phyloP scores from a whole-genome alignment of 92 coral and sea anemone species.

The Phymanthus crucifer region DNA sequence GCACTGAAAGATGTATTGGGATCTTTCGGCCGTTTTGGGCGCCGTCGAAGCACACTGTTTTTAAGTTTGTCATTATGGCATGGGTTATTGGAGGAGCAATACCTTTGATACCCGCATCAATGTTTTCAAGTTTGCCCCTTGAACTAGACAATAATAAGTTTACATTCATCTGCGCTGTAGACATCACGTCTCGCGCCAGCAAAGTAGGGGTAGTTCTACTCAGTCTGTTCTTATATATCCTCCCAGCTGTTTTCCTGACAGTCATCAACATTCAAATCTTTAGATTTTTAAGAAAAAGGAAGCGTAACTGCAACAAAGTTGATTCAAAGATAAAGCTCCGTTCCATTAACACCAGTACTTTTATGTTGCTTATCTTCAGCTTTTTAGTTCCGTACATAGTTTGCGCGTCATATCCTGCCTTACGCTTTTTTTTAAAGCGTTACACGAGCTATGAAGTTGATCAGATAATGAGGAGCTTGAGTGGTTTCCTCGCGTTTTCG shows the following conservation, averaged over 20 bases:
- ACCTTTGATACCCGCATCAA: neutral
- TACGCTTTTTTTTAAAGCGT: neutral
- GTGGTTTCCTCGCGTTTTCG: neutral
- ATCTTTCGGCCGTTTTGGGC: neutral
- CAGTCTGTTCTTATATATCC: neutral
- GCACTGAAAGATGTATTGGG: neutral
- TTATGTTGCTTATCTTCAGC: neutral
- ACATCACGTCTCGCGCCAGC: neutral
- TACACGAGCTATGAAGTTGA: neutral
- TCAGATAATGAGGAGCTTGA: neutral
- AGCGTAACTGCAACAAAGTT: neutral
- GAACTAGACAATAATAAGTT: neutral
- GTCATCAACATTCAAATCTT: neutral
- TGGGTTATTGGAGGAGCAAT: neutral
- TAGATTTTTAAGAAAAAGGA: neutral
- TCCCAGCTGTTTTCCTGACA: neutral
- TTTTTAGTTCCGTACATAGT: neutral
- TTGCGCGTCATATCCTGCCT: neutral
- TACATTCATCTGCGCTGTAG: neutral
- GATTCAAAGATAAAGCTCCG: neutral
- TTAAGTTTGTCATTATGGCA: neutral
- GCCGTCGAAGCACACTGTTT: neutral
- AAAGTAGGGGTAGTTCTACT: neutral
- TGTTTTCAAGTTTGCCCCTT: neutral
- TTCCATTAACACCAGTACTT: neutral